These are phyloP conservation scores for Drosophila recens DNA, from an alignment of 2,888 invertebrate genomes.

Conservation along the genomic window DNA sequence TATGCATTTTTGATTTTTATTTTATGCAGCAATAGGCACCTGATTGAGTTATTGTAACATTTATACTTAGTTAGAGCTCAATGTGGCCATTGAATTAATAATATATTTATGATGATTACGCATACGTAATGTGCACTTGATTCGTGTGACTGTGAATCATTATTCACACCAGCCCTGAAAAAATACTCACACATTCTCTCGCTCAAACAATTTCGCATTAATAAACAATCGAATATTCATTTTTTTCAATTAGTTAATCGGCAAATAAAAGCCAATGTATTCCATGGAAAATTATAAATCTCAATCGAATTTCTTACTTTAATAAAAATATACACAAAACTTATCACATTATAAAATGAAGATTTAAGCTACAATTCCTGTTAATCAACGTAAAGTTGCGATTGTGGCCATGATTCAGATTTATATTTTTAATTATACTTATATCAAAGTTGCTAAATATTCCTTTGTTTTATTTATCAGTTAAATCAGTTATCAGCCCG, in stretches of 20 bases:
- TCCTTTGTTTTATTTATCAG: conserved; percentile 29
- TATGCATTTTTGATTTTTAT: conserved; percentile 3
- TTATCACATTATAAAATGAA: conserved; percentile 1
- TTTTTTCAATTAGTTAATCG: not conserved
- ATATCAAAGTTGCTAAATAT: conserved; percentile 14
- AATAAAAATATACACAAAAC: not conserved
- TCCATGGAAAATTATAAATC: not conserved
- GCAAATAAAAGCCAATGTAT: conserved; percentile 1
- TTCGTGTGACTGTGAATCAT: conserved; percentile 15
- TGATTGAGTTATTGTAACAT: conserved; percentile 61
- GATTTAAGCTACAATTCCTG: conserved; percentile 8
- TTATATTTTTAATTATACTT: conserved; percentile 5
- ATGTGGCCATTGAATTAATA: conserved; percentile 46
- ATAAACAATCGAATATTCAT: not conserved
- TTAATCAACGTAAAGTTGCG: conserved; percentile 29
- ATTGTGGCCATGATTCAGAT: conserved; percentile 24
- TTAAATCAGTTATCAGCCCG: conserved; percentile 15
- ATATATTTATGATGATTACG: conserved; percentile 44
- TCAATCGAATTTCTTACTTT: not conserved
- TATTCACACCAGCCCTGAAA: conserved; percentile 1
- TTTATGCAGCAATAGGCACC: conserved; percentile 9
- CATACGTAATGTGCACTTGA: conserved; percentile 11
- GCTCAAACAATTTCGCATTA: conserved; percentile 4
- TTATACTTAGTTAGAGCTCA: conserved; percentile 32
- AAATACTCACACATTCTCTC: not conserved